phyloP scores from a whole-genome alignment of 1,140 invertebrate genomes.

The Sminthurides bifidus region DNA sequence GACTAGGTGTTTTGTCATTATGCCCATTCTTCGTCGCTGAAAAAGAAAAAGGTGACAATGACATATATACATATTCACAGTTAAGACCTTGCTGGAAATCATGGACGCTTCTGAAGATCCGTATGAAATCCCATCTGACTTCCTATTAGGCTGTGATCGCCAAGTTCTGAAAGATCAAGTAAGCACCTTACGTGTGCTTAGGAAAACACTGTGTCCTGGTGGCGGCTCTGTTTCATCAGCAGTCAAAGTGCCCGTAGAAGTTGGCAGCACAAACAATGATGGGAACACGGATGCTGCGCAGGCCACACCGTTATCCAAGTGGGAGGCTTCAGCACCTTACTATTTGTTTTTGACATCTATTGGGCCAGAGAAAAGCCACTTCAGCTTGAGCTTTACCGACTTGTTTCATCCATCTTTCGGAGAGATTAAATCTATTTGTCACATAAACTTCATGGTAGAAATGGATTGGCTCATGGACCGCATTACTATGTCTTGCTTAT shows the following conservation, averaged over 20 bases:
- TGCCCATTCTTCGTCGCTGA: neutral
- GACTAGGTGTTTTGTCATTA: neutral
- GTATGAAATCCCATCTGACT: conserved; percentile 7
- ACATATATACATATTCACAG: neutral
- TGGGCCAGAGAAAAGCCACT: neutral
- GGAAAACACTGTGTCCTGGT: neutral
- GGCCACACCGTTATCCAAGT: neutral
- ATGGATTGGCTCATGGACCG: conserved; percentile 70
- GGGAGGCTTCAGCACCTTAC: neutral
- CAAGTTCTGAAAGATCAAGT: conserved; percentile 4
- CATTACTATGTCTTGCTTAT: conserved; percentile 58
- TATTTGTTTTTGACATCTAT: conserved; percentile 11
- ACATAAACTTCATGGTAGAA: conserved; percentile 89
- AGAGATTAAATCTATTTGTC: conserved; percentile 55
- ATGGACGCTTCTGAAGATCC: neutral
- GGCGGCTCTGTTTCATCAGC: too few relatives aligned
- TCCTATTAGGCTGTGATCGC: too few relatives aligned
- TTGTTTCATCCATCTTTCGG: conserved; percentile 62
- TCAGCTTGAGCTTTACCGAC: conserved; percentile 41
- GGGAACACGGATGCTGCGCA: neutral
- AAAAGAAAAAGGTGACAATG: neutral
- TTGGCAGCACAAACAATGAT: neutral
- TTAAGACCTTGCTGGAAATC: neutral
- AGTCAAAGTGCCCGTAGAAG: neutral
- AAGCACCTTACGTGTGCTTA: conserved; percentile 6